These are phyloP conservation scores for Caranx melampygus DNA, from an alignment of 2,113 vertebrate species.

Conservation along the genomic window DNA sequence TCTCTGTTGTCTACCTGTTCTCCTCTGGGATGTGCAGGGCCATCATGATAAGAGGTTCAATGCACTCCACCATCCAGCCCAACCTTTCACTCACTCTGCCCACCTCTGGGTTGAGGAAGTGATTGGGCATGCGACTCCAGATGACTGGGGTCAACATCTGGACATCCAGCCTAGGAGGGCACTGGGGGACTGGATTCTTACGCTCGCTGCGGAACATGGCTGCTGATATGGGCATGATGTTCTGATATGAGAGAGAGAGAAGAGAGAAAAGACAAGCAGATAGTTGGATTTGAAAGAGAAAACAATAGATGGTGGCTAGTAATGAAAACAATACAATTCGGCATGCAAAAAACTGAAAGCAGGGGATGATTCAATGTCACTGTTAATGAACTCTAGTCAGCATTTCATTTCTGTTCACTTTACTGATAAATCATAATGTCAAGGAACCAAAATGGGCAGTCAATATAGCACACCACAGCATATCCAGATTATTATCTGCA, in stretches of 20 bases:
- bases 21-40: conserved; percentile 96
- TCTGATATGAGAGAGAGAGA: conserved; percentile 77
- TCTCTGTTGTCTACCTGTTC: conserved; percentile 86
- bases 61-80: conserved; percentile 93
- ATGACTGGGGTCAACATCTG: conserved; percentile 91
- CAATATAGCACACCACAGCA: too few species aligned
- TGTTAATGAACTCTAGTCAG: too few species aligned
- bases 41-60: conserved; percentile 94
- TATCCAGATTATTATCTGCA: too few species aligned
- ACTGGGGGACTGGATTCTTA: conserved; percentile 92
- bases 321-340: background rate
- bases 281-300: background rate
- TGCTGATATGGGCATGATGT: conserved; percentile 97
- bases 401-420: too few species aligned
- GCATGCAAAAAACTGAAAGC: background rate
- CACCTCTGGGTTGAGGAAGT: conserved; percentile 87
- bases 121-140: conserved; percentile 95
- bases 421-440: too few species aligned
- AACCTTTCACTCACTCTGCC: conserved; percentile 86
- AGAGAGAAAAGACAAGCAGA: background rate
- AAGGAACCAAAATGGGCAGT: too few species aligned
- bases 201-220: conserved; percentile 96
- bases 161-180: conserved; percentile 89
- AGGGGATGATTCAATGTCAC: too few species aligned
- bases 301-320: background rate